phyloP scores from a whole-genome alignment of 37 sponge, comb jelly and placozoan genomes.

The Hexactinellida sp. region DNA sequence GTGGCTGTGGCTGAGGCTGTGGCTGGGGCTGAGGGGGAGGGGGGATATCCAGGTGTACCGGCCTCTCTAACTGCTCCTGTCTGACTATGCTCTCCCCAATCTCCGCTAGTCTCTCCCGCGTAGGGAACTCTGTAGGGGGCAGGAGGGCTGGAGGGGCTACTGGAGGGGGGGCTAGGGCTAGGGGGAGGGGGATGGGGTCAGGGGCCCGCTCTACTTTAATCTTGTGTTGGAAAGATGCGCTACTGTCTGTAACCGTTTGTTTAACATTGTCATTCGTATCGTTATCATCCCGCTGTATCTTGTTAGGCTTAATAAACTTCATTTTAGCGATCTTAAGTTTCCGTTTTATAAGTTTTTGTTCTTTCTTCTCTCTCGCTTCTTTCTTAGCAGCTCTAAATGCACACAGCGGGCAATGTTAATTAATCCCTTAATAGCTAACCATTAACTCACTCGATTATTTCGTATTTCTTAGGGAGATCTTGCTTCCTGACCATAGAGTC shows the following conservation, averaged over 20 bases:
- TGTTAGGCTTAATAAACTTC: background rate
- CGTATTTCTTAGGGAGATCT: conserved; percentile 12
- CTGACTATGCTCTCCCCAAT: background rate
- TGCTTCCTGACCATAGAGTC: background rate
- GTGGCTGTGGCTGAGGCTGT: background rate
- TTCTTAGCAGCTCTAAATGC: background rate
- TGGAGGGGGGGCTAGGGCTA: background rate
- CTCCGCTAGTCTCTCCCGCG: background rate
- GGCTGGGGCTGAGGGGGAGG: background rate
- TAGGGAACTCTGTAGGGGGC: background rate
- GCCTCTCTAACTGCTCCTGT: background rate
- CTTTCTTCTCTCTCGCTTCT: background rate
- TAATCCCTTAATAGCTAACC: background rate
- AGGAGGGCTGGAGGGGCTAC: background rate
- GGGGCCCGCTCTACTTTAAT: background rate
- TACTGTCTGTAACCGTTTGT: background rate
- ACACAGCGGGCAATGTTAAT: too few relatives aligned
- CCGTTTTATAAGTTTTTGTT: background rate
- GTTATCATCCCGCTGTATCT: background rate
- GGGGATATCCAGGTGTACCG: background rate
- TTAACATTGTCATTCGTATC: background rate
- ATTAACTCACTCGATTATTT: background rate
- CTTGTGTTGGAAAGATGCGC: background rate
- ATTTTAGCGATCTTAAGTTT: background rate
- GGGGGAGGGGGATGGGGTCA: background rate